Evolutionary conservation across 1,140 invertebrate genomes (phyloP).

Genomic region (Adoxophyes honmai): DNA sequence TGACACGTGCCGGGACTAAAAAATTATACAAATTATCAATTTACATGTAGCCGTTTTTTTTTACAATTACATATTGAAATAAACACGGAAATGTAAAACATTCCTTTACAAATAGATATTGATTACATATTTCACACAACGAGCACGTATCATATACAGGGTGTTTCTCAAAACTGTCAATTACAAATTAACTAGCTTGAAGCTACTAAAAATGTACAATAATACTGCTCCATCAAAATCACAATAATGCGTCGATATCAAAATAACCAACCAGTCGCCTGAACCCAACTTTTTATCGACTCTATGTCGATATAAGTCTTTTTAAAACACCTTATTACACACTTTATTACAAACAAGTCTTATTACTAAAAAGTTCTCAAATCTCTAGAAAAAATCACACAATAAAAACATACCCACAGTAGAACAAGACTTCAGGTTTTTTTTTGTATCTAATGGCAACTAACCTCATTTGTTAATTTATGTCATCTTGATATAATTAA

Average conservation of each 20-base stretch:
- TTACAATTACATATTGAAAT: too few species aligned
- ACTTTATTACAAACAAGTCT: too few species aligned
- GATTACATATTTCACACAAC: neutral
- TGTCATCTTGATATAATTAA: too few species aligned
- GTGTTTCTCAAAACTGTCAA: neutral
- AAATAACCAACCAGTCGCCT: slow-evolving; percentile 14
- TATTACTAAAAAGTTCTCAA: too few species aligned
- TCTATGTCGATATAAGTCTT: neutral
- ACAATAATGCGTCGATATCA: slow-evolving; percentile 18
- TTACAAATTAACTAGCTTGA: slow-evolving; percentile 21
- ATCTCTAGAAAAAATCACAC: too few species aligned
- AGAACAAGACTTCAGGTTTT: too few species aligned
- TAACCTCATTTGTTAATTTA: too few species aligned
- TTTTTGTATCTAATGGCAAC: too few species aligned
- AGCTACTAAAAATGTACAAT: slow-evolving; percentile 22
- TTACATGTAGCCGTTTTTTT: too few species aligned
- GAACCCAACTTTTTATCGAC: neutral
- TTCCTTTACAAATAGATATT: neutral
- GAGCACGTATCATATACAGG: neutral
- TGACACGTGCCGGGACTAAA: neutral
- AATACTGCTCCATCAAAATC: slow-evolving; percentile 39
- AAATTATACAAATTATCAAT: neutral
- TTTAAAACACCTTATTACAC: too few species aligned
- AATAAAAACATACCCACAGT: too few species aligned
- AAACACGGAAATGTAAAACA: slow-evolving; percentile 6